Conservation (phyloP, 1,140 invertebrate species). For the Orius laevigatus region DNA sequence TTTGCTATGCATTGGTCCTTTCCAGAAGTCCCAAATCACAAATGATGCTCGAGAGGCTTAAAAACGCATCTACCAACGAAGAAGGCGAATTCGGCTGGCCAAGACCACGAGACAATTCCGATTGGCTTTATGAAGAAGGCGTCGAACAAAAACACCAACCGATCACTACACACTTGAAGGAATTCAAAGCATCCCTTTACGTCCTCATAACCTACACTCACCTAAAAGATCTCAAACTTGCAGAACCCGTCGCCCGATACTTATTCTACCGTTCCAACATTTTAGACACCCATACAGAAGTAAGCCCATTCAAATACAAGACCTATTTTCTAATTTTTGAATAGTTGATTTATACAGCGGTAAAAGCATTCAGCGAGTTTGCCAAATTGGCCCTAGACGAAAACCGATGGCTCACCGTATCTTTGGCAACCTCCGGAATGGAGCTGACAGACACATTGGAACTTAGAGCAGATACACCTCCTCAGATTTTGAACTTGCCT, state of each 20-base stretch:
- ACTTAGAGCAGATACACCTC: conserved; percentile 33
- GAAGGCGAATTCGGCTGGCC: conserved; percentile 48
- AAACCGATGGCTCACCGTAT: conserved; percentile 40
- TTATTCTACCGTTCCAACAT: conserved; percentile 42
- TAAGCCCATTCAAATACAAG: conserved; percentile 13
- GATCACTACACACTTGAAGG: conserved; percentile 27
- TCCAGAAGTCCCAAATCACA: conserved; percentile 35
- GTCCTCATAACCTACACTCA: conserved; percentile 29
- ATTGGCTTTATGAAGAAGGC: conserved; percentile 26
- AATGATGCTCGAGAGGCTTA: conserved; percentile 34
- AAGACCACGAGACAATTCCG: conserved; percentile 17
- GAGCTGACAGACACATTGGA: conserved; percentile 44
- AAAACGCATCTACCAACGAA: conserved; percentile 40
- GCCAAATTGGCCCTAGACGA: conserved; percentile 36
- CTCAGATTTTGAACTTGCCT: conserved; percentile 35
- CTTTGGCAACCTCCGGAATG: conserved; percentile 45
- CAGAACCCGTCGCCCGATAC: conserved; percentile 42
- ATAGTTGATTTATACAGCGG: conserved; percentile 35
- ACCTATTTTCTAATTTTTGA: conserved; percentile 8
- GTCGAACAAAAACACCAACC: conserved; percentile 29
- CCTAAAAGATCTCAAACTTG: conserved; percentile 36
- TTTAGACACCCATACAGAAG: conserved; percentile 37
- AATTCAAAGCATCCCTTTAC: conserved; percentile 32
- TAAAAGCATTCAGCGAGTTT: conserved; percentile 38
- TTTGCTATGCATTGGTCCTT: conserved; percentile 35